Base-by-base conservation (phyloP, 2,113 vertebrate species). In the Pitta sordida region DNA sequence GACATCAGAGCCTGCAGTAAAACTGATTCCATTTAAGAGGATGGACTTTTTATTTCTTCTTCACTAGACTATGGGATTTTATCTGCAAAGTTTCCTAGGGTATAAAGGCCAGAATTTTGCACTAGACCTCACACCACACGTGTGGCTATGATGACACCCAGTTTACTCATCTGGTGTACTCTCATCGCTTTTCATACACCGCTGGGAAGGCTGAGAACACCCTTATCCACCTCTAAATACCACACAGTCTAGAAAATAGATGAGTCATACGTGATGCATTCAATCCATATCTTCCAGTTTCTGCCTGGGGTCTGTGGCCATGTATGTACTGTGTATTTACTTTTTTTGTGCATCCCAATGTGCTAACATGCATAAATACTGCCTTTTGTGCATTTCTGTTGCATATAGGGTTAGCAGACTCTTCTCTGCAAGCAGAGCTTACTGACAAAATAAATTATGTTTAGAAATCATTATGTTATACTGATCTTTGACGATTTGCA, bases 91-190 rank as follows among this genome's bases (percentile, higher is more conserved):
- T 70, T 74, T 77, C 10, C 29, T 52, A 32, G 11, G 29, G 7
- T 34, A 37, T 34, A 37, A 79, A 77, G 18, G 30, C 37, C 48
- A 55, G 48, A 83, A 70, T 13, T 64, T 70, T 75, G 69, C 87
- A 36, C 19, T 60, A 55, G n/a, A 44, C 34, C 11, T 74, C 53
- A 20, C 8, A 64, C 7, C 0, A 0, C 8, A 34, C 13, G 12
- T 3, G 15, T 22, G 68, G 62, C 15, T 77, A 39, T 2, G 9
- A 17, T 5, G 20, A 36, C 16, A 70, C 30, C 46, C 12, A n/a
- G 7, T 39, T 79, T 39, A 16, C 5, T 56, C 29, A 83, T 49
- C 44, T 58, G 53, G 4, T 60, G 16, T 51, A 26, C 39, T 81
- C 78, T 75, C 21, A 34, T 16, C 12, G 11, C 13, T 21, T 63